Evolutionary conservation across 2,888 invertebrate species (phyloP).

Genomic region (Psylliodes chrysocephalus): DNA sequence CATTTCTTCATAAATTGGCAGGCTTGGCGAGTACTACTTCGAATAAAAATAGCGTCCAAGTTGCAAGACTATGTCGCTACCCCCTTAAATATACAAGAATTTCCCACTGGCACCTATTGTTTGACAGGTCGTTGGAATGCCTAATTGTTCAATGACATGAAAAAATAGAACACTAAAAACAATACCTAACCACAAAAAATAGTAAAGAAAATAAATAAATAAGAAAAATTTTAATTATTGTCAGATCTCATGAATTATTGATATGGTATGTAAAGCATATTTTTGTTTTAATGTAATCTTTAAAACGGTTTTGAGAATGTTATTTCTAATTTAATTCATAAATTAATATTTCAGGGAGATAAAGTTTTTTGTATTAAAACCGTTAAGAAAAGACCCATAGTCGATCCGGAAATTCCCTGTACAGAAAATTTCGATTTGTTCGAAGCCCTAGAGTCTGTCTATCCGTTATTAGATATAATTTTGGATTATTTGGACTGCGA

Average conservation of each 20-base stretch:
- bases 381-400: slow-evolving; percentile 36
- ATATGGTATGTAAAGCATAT: neutral
- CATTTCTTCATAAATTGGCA: no score
- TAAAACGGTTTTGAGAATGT: no score
- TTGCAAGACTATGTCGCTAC: no score
- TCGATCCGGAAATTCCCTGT: slow-evolving; percentile 37
- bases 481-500: slow-evolving; percentile 53
- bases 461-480: slow-evolving; percentile 54
- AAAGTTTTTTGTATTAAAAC: slow-evolving; percentile 45
- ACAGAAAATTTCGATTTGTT: slow-evolving; percentile 52
- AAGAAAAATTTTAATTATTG: neutral
- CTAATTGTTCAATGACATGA: no score
- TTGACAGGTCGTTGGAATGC: no score
- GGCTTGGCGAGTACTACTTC: no score
- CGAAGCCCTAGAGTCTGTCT: slow-evolving; percentile 52
- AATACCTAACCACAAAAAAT: no score
- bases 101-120: no score
- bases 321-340: neutral
- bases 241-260: neutral
- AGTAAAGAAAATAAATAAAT: no score
- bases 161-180: no score
- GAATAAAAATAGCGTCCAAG: no score
- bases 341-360: slow-evolving; percentile 20
- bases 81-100: no score
- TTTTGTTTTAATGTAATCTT: neutral